Conservation (phyloP, 2,113 vertebrate species). For the Neodon shergylaensis region DNA sequence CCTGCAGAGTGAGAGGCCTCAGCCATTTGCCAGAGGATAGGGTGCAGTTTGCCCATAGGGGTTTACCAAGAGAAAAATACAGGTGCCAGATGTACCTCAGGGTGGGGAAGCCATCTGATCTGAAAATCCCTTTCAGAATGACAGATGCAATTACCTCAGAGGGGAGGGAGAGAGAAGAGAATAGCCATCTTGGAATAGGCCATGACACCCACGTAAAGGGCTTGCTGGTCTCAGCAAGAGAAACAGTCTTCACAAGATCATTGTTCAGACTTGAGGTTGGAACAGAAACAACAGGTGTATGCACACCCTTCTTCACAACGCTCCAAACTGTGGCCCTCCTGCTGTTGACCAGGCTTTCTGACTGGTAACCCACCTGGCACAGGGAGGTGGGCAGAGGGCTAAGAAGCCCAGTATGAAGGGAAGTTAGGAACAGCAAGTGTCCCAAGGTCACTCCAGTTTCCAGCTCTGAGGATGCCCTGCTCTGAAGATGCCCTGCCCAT, state of each 20-base stretch:
- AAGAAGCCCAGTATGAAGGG: too few relatives aligned
- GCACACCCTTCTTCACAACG: not conserved
- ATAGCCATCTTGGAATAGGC: not conserved
- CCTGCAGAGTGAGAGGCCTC: not conserved
- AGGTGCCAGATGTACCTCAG: not conserved
- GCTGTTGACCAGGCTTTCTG: not conserved
- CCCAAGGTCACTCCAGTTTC: not conserved
- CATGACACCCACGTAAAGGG: not conserved
- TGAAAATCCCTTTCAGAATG: not conserved
- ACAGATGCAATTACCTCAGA: not conserved
- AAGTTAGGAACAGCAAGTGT: not conserved
- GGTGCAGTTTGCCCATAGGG: not conserved
- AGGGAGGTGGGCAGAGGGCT: not conserved
- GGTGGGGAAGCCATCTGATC: not conserved
- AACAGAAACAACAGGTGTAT: not conserved
- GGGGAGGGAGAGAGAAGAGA: too few relatives aligned
- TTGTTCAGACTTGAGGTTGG: not conserved
- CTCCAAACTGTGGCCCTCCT: not conserved
- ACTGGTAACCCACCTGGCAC: not conserved
- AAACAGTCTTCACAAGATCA: not conserved
- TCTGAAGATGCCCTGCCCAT: not conserved
- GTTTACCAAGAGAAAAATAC: not conserved
- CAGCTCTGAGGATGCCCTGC: too few relatives aligned
- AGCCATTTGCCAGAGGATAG: not conserved
- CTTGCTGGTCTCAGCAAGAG: not conserved